These are phyloP conservation scores for Cryptocephalus primarius DNA, from an alignment of 2,888 invertebrate species.

Conservation along the genomic window DNA sequence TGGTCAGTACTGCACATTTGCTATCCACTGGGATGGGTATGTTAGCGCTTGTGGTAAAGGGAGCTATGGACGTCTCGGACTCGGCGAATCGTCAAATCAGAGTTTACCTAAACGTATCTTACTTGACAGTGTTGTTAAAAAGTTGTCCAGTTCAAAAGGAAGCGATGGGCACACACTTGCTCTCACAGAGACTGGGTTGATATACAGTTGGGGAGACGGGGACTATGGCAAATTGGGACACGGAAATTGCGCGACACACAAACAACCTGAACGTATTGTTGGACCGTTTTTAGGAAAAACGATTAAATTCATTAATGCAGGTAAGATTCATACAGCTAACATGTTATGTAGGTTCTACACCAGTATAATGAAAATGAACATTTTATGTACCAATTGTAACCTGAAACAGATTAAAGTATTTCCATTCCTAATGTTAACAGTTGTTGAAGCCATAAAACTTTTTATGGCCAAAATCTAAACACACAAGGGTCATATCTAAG, in stretches of 20 bases:
- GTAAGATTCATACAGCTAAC: constrained; percentile 17
- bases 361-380: no score
- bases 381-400: no score
- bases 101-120: constrained; percentile 43
- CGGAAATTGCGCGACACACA: constrained; percentile 42
- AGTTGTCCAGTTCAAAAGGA: constrained; percentile 46
- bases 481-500: no score
- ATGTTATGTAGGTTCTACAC: no score
- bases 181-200: constrained; percentile 41
- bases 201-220: constrained; percentile 50
- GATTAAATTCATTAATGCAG: constrained; percentile 43
- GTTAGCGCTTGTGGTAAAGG: constrained; percentile 53
- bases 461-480: no score
- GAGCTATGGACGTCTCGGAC: constrained; percentile 50
- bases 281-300: constrained; percentile 39
- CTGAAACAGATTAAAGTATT: no score
- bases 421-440: no score
- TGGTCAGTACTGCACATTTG: constrained; percentile 54
- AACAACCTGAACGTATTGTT: constrained; percentile 43
- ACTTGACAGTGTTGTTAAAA: constrained; percentile 41
- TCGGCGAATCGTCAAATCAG: constrained; percentile 52
- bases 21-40: constrained; percentile 45
- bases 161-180: constrained; percentile 48
- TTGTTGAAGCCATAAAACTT: no score
- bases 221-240: constrained; percentile 48